Evolutionary conservation across 2,113 vertebrate genomes (phyloP), one percentile per base, ranked within the genome.

Genomic region (Zootoca vivipara): DNA sequence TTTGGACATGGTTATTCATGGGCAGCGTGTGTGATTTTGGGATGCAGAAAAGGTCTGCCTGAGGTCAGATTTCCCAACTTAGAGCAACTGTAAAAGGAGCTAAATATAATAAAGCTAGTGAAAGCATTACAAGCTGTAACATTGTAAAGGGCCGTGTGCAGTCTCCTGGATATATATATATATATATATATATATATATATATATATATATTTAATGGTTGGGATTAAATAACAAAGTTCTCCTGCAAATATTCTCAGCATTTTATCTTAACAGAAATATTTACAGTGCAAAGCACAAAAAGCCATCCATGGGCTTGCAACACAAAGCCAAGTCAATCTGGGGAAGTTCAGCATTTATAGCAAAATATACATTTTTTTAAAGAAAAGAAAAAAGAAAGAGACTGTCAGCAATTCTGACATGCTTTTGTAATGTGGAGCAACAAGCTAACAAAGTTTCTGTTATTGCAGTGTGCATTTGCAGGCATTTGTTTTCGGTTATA

Each of bases 401-500:
- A 52, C 1, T 84, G 87, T 8, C 9, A 86, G 82, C 16, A 93
- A 70, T 18, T 26, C 8, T 62, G 40, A 22, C 87, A 83, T 85
- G 46, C 22, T 90, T 78, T 89, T 93, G 83, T 73, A 92, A 46
- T 92, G 88, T 91, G 65, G 88, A 15, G 35, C 82, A 91, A 85
- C 83, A 89, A 93, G 87, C 91, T 89, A 92, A 92, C 85, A 78
- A 84, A 89, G 42, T 16, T 80, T n/a, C 26, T 90, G n/a, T 73
- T 78, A 87, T 69, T 70, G 28, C 22, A 92, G 2, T 9, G 64
- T 92, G 69, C 58, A 87, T 20, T 52, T 87, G 52, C 92, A 84
- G 8, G 40, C 0, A 15, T 91, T 94, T 94, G 72, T 82, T 96
- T 95, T 91, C 84, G 91, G 35, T 93, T 92, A 89, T 42, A 85